Evolutionary conservation across 2,888 invertebrate species (phyloP), one percentile per base, ranked within the genome.

Genomic region (Ichneumoninae sp.): DNA sequence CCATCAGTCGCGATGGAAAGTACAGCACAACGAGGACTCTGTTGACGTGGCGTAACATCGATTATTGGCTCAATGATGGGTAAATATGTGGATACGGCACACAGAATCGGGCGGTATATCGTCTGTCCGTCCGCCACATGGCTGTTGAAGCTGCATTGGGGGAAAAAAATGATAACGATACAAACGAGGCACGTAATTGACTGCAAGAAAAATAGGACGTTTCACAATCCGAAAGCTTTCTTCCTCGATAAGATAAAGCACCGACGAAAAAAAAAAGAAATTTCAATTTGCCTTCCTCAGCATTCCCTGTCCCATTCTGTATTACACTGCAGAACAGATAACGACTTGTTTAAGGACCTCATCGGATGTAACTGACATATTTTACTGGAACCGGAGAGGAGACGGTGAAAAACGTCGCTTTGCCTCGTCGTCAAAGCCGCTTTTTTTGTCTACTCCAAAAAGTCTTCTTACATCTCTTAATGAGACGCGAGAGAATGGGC

Each of bases 231-330:
- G 44, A 47, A 7, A 10, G 13, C 22, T 54, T 26, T 26, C 44
- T 10, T 13, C 40, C 52, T 54, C n/a, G 47, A 36, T 47, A 26
- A 47, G 22, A 77, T 16, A 40, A 5, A 44, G 60, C 10, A 22
- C 1, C 5, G 16, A 16, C 19, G n/a, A 10, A 54, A 65, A 70
- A 70, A 52, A 26, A 57, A 22, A 54, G 10, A 54, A 22, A 54
- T 83, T 54, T 60, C 47, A 83, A 78, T 86, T 78, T 79, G 82
- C 86, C n/a, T 80, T 80, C 75, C 70, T 88, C 87, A 87, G 86
- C 87, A 73, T 71, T 85, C 70, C 52, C 13, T 68, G 26, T 83
- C 71, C 70, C 76, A 83, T 78, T 83, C 82, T n/a, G 65, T 73
- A 57, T 36, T 7, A 47, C 60, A n/a, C 26, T 54, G 40, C 85